A percentile compares a stretch with the other conserved stretches of the same genome.
Conservation (phyloP, 2,888 invertebrate species). For the Nomada ferruginata region DNA sequence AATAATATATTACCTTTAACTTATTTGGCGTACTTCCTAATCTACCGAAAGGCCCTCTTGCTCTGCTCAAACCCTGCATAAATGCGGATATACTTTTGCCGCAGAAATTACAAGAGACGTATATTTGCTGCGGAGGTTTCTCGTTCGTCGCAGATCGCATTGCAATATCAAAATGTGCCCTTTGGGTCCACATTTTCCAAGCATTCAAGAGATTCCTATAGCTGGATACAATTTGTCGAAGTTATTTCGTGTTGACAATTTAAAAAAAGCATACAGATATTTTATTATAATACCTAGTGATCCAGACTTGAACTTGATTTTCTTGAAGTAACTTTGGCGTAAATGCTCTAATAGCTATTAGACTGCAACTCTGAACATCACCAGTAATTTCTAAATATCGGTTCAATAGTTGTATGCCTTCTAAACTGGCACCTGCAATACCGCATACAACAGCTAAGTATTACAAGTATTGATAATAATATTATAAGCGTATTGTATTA, state of each 20-base stretch:
- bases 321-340: slow-evolving; percentile 89
- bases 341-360: slow-evolving; percentile 92
- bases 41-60: slow-evolving; percentile 86
- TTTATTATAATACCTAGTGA: slow-evolving; percentile 85
- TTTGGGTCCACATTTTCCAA: slow-evolving; percentile 96
- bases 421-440: slow-evolving; percentile 88
- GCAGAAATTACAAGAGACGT: slow-evolving; percentile 97
- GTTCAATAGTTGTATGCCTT: slow-evolving; percentile 92
- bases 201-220: slow-evolving; percentile 93
- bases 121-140: slow-evolving; percentile 88
- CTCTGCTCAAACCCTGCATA: slow-evolving; percentile 88
- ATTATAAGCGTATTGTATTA: not conserved
- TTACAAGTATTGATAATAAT: not conserved
- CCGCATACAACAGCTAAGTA: slow-evolving; percentile 2
- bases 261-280: not conserved
- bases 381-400: slow-evolving; percentile 94
- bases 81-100: slow-evolving; percentile 95
- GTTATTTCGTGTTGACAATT: not conserved
- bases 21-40: slow-evolving; percentile 89
- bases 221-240: slow-evolving; percentile 83
- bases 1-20: slow-evolving; percentile 86
- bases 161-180: slow-evolving; percentile 95
- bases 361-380: slow-evolving; percentile 95
- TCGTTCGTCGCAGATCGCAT: slow-evolving; percentile 87
- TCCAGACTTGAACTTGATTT: slow-evolving; percentile 88